These are phyloP conservation scores for Argyrosomus regius DNA, from an alignment of 2,797 vertebrate species.

Conservation along the genomic window DNA sequence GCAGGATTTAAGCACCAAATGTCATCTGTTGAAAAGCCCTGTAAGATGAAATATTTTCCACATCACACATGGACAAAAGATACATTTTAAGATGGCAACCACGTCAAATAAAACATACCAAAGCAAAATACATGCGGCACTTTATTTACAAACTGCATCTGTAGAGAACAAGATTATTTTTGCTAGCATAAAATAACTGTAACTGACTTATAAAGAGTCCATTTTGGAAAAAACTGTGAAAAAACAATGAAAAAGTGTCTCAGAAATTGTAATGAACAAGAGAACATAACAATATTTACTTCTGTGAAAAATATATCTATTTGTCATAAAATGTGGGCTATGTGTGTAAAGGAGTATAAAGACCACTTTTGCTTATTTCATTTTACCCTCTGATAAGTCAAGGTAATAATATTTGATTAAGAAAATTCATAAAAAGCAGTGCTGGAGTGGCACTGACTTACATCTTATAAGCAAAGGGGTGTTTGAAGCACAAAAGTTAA, in stretches of 20 bases:
- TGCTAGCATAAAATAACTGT: constrained; percentile 88
- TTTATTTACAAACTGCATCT: constrained; percentile 83
- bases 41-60: too few relatives aligned
- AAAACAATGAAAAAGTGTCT: constrained; percentile 89
- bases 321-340: constrained; percentile 93
- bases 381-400: constrained; percentile 89
- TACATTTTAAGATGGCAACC: neutral
- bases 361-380: constrained; percentile 86
- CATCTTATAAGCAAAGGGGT: constrained; percentile 88
- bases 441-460: constrained; percentile 91
- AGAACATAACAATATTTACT: constrained; percentile 90
- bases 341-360: constrained; percentile 91
- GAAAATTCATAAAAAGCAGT: constrained; percentile 92
- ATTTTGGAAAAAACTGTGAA: constrained; percentile 84
- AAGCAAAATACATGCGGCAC: constrained; percentile 62
- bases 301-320: constrained; percentile 97
- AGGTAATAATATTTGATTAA: constrained; percentile 89
- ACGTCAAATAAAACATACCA: constrained; percentile 26
- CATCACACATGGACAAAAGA: neutral
- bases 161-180: constrained; percentile 81
- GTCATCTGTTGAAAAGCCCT: neutral
- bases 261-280: constrained; percentile 88
- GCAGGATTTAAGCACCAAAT: too few relatives aligned
- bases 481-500: constrained; percentile 86
- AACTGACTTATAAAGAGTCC: constrained; percentile 90